These are phyloP conservation scores for Chiloscyllium punctatum DNA, from an alignment of 2,797 vertebrate species.

Conservation along the genomic window DNA sequence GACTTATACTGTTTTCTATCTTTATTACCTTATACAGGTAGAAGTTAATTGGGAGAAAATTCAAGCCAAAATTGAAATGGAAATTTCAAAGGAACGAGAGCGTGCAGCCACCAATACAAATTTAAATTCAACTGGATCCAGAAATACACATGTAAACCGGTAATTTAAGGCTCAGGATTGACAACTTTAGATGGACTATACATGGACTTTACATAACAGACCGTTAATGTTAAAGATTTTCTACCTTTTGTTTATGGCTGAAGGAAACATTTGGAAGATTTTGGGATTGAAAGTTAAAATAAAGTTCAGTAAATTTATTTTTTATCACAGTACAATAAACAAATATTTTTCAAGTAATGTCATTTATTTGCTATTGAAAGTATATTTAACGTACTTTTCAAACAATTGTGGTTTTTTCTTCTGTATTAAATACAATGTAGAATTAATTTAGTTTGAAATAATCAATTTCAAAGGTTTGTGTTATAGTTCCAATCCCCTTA, in stretches of 20 bases:
- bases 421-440: background rate
- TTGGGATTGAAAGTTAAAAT: background rate
- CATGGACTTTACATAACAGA: background rate
- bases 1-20: background rate
- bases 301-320: background rate
- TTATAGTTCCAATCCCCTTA: slow-evolving; percentile 2
- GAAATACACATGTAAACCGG: background rate
- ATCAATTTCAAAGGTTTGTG: background rate
- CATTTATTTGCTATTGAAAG: background rate
- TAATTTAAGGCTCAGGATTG: background rate
- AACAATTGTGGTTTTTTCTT: background rate
- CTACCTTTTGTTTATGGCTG: background rate
- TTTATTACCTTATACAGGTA: slow-evolving; percentile 63
- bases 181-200: background rate
- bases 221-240: background rate
- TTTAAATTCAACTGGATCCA: background rate
- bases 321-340: background rate
- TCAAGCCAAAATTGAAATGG: slow-evolving; percentile 91
- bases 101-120: slow-evolving; percentile 51
- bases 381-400: background rate
- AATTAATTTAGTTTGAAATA: slow-evolving; percentile 27
- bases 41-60: slow-evolving; percentile 96
- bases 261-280: background rate
- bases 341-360: slow-evolving; percentile 24
- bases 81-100: slow-evolving; percentile 81